Evolutionary conservation across 2,888 invertebrate genomes (phyloP).

Genomic region (Heteromyza rotundicornis): DNA sequence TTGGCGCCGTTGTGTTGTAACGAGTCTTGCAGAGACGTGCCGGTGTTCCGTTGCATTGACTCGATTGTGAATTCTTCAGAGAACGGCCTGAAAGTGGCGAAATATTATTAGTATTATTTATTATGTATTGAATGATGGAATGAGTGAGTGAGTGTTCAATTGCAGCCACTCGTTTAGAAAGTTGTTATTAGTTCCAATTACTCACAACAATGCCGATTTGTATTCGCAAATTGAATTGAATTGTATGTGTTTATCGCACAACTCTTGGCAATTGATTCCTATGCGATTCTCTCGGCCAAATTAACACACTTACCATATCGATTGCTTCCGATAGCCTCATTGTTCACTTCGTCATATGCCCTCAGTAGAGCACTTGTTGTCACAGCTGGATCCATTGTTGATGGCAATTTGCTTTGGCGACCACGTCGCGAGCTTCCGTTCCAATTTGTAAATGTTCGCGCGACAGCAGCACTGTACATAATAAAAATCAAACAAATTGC

Average conservation of each 20-base stretch:
- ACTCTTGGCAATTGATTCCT: slow-evolving; percentile 5
- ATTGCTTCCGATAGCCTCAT: slow-evolving; percentile 59
- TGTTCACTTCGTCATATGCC: slow-evolving; percentile 66
- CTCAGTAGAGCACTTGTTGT: slow-evolving; percentile 75
- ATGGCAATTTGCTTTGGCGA: slow-evolving; percentile 67
- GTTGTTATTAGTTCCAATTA: too few relatives aligned
- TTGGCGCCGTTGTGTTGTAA: slow-evolving; percentile 91
- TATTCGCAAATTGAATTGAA: slow-evolving; percentile 8
- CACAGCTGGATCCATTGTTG: slow-evolving; percentile 76
- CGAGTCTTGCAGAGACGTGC: slow-evolving; percentile 84
- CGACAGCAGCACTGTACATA: slow-evolving; percentile 72
- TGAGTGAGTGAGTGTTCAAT: too few relatives aligned
- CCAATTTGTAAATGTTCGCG: slow-evolving; percentile 73
- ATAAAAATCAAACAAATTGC: too few relatives aligned
- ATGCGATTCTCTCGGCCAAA: slow-evolving; percentile 6
- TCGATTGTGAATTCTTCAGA: slow-evolving; percentile 50
- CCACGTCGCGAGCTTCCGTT: slow-evolving; percentile 76
- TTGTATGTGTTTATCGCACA: background rate
- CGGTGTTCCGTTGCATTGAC: slow-evolving; percentile 67
- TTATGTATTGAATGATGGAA: too few relatives aligned
- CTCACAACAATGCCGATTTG: too few relatives aligned
- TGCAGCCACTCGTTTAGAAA: too few relatives aligned
- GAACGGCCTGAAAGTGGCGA: slow-evolving; percentile 57
- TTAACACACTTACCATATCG: slow-evolving; percentile 62
- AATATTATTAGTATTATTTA: too few relatives aligned